A percentile compares a stretch with the other conserved stretches of the same genome.
Evolutionary conservation across 1,140 invertebrate species (phyloP).

Genomic region (Scylla paramamosain): DNA sequence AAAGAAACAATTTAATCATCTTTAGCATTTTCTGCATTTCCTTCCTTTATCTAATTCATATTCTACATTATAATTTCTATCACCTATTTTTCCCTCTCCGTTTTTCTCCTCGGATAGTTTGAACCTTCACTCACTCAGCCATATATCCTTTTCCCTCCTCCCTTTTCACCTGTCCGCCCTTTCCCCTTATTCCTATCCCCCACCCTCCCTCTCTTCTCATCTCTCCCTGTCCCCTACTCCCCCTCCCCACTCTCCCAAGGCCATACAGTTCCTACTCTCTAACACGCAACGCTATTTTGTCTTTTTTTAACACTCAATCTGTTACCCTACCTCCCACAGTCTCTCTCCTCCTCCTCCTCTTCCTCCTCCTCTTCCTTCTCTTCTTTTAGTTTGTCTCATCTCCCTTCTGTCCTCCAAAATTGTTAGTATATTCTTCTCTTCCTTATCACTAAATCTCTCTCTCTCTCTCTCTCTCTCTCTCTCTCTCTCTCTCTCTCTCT

Average conservation of each 20-base stretch:
- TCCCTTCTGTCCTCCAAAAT: too few relatives aligned
- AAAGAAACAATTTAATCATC: background rate
- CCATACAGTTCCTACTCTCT: background rate
- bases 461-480: background rate
- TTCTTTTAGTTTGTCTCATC: too few relatives aligned
- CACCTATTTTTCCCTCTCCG: background rate
- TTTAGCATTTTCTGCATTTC: background rate
- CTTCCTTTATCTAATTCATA: background rate
- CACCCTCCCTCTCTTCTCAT: background rate
- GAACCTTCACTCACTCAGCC: background rate
- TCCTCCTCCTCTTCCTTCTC: background rate
- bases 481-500: constrained; percentile 18
- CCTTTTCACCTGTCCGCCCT: background rate
- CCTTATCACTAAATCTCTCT: too few relatives aligned
- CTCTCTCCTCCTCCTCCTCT: background rate
- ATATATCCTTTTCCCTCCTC: background rate
- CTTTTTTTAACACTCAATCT: background rate
- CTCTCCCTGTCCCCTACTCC: background rate
- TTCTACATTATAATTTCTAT: background rate
- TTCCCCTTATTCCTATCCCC: background rate
- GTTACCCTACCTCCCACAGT: background rate
- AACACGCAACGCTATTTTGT: background rate
- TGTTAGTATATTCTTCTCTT: too few relatives aligned
- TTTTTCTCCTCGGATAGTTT: background rate
- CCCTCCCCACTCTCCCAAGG: background rate